Percentiles rank a stretch among this genome's conserved stretches.
These are phyloP conservation scores for Megaptera novaeangliae DNA, from an alignment of 2,113 vertebrate species.

Conservation along the genomic window DNA sequence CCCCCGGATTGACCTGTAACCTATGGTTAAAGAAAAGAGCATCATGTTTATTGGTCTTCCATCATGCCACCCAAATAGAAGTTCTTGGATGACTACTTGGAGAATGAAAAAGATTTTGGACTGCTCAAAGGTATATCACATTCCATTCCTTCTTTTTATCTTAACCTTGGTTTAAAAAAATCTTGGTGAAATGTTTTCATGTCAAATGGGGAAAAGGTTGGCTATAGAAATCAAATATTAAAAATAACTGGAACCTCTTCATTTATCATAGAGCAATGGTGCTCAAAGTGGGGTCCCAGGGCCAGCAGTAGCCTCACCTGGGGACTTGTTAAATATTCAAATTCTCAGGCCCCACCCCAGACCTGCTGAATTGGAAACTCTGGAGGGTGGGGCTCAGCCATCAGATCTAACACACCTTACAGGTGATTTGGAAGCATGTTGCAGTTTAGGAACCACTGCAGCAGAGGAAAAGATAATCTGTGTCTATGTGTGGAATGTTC, in stretches of 20 bases:
- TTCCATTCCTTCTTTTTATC: background rate
- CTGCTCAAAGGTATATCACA: background rate
- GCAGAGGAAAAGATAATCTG: background rate
- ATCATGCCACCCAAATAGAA: background rate
- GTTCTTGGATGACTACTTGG: background rate
- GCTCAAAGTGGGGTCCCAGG: background rate
- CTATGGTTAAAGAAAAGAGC: background rate
- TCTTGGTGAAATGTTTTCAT: background rate
- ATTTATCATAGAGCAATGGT: background rate
- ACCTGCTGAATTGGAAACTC: background rate
- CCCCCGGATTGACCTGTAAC: fast-evolving
- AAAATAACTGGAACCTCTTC: background rate
- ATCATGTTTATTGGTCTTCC: background rate
- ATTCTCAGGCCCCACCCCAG: background rate
- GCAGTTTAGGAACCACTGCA: background rate
- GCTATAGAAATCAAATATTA: background rate
- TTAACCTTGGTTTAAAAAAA: background rate
- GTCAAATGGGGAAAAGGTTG: background rate
- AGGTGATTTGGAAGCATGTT: background rate
- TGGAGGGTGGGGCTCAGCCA: background rate
- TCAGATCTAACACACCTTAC: background rate
- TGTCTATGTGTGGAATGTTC: background rate
- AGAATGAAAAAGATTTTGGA: background rate
- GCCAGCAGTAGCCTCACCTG: background rate
- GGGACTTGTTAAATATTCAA: background rate